Base-by-base conservation (phyloP, 2,113 vertebrate species). In the Amphiprion ocellaris region DNA sequence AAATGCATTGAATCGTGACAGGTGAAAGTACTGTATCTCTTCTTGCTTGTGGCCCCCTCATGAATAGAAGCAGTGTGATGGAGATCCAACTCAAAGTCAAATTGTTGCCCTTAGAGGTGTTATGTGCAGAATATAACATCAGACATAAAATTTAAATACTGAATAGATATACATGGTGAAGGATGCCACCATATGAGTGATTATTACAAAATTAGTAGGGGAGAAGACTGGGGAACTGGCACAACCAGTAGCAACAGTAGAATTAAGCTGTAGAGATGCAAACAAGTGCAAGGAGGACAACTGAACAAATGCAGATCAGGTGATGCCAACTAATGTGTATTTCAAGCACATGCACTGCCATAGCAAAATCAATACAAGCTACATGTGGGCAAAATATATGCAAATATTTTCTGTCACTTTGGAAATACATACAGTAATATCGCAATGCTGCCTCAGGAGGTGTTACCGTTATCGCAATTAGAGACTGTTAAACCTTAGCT, bases 381-480 rank as follows among this genome's bases (percentile, higher is more conserved):
- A 16, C 46, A 65, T 24, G 5, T 56, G 47, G 10, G 11, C 9
- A 53, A 75, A 60, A 50, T 33, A 26, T 37, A 37, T 55, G 65
- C 55, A 56, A 66, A 44, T 64, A 3, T 55, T 56, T 64, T 71
- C 44, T 63, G 24, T 69, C 30, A 21, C 41, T 69, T 62, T 52
- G 24, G 58, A 85, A 76, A 73, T 30, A 60, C 59, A 68, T n/a
- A 16, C 16, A 47, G 16, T 52, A 28, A 59, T 50, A 60, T 23
- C 46, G 14, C 21, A 37, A 21, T 23, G 5, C 16, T 56, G 28
- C 30, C 70, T 14, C 37, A 5, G 74, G 55, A 53, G 56, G 61
- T 52, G 30, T 50, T 49, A 10, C 21, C 53, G 68, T 81, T 76
- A 87, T 69, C 53, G 52, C 66, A 81, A 53, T 82, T 74, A 74